Percentiles rank a stretch among this genome's conserved stretches.
These are phyloP conservation scores for Gila orcuttii DNA, from an alignment of 2,113 vertebrate species.

Conservation along the genomic window DNA sequence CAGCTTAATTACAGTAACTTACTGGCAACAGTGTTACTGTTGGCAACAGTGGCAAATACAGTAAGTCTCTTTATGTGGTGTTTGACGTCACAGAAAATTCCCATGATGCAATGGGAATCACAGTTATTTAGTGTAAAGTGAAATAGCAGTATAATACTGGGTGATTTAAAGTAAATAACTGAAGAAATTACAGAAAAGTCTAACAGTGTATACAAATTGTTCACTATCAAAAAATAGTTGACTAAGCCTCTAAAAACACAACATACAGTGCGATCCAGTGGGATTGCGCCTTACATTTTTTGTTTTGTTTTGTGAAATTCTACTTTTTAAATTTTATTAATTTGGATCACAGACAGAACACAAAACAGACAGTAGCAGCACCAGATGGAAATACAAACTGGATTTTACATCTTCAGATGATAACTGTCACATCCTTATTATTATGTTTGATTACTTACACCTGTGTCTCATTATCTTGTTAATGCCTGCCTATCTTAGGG, in stretches of 20 bases:
- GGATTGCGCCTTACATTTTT: background rate
- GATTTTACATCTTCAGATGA: background rate
- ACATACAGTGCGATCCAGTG: background rate
- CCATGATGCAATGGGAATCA: too few species aligned
- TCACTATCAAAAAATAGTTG: background rate
- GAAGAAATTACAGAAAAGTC: too few species aligned
- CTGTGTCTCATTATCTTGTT: too few species aligned
- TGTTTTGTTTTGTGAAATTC: background rate
- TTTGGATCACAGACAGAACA: background rate
- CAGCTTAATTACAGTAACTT: too few species aligned
- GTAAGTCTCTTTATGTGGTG: too few species aligned
- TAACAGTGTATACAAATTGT: background rate
- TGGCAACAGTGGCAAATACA: too few species aligned
- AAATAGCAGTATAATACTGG: too few species aligned
- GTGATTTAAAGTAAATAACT: too few species aligned
- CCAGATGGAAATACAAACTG: background rate
- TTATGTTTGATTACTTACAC: background rate
- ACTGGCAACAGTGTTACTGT: too few species aligned
- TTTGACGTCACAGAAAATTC: too few species aligned
- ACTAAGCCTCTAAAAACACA: background rate
- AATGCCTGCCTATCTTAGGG: too few species aligned
- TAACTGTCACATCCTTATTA: background rate
- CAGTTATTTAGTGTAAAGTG: too few species aligned
- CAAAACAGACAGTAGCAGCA: background rate
- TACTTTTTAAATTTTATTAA: background rate